A percentile compares a stretch with the other conserved stretches of the same genome.
Evolutionary conservation across 2,113 vertebrate genomes (phyloP).

Genomic region (Tapirus terrestris): DNA sequence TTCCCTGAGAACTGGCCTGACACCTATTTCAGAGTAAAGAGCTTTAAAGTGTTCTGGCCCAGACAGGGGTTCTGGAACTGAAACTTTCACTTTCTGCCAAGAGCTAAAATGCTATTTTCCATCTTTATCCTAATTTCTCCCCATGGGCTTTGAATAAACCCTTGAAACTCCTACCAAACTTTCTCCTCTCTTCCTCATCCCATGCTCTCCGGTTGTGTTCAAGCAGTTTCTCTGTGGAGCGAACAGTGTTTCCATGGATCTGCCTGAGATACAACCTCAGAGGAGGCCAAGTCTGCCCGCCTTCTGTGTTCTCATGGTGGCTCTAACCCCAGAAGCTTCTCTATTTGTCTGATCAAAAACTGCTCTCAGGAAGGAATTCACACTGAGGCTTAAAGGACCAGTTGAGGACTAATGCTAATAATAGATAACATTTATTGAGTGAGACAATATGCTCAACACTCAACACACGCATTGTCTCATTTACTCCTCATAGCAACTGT

Average conservation of each 20-base stretch:
- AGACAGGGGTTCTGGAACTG: neutral
- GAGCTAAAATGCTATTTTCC: constrained; percentile 3
- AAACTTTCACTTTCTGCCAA: neutral
- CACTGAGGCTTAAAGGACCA: neutral
- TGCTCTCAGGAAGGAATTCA: neutral
- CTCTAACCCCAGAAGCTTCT: neutral
- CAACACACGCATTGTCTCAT: neutral
- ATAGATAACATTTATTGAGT: neutral
- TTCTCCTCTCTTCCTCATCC: neutral
- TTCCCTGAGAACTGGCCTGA: neutral
- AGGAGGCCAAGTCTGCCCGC: neutral
- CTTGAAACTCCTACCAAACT: too few relatives aligned
- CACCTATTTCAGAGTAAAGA: neutral
- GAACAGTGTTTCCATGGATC: too few relatives aligned
- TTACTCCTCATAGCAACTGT: neutral
- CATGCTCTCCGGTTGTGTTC: neutral
- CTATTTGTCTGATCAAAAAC: neutral
- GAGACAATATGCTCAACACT: neutral
- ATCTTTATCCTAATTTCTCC: neutral
- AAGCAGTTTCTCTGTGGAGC: neutral
- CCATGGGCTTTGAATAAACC: neutral
- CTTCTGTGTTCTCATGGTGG: neutral
- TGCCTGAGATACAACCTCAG: neutral
- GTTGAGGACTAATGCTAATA: neutral
- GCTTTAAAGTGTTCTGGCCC: neutral